phyloP scores from a whole-genome alignment of 2,888 invertebrate species.

The Oeneis ivallda region DNA sequence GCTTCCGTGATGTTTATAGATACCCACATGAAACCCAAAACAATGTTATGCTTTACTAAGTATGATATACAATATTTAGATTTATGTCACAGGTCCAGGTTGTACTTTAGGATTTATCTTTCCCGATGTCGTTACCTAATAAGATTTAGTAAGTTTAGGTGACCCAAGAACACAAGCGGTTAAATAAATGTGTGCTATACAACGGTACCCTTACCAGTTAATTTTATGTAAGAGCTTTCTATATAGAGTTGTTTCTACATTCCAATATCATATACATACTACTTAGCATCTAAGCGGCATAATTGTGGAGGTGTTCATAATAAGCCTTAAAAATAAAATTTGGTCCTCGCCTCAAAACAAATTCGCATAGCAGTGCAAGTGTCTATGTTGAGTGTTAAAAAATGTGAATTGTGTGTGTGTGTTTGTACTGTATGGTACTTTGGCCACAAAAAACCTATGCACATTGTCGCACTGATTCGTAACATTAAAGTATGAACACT shows the following conservation, averaged over 20 bases:
- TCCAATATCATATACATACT: constrained; percentile 29
- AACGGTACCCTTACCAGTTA: constrained; percentile 60
- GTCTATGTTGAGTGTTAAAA: too few species aligned
- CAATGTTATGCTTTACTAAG: constrained; percentile 65
- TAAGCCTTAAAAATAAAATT: background rate
- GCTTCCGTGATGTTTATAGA: constrained; percentile 70
- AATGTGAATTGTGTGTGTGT: too few species aligned
- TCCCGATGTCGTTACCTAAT: constrained; percentile 73
- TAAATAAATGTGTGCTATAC: constrained; percentile 75
- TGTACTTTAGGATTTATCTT: constrained; percentile 73
- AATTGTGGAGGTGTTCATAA: background rate
- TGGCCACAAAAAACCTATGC: too few species aligned
- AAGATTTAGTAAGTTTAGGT: constrained; percentile 70
- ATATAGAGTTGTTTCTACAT: constrained; percentile 54
- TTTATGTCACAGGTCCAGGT: constrained; percentile 77
- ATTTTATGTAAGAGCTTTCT: constrained; percentile 57
- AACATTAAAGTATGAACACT: background rate
- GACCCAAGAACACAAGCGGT: constrained; percentile 67
- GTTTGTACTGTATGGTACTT: too few species aligned
- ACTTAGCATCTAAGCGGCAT: constrained; percentile 1
- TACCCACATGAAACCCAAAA: constrained; percentile 57
- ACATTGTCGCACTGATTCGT: too few species aligned
- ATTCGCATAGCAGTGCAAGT: too few species aligned
- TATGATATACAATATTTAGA: constrained; percentile 54
- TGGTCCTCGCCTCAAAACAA: background rate